These are phyloP conservation scores for Penaeus chinensis DNA, from an alignment of 1,140 invertebrate genomes.

Conservation along the genomic window DNA sequence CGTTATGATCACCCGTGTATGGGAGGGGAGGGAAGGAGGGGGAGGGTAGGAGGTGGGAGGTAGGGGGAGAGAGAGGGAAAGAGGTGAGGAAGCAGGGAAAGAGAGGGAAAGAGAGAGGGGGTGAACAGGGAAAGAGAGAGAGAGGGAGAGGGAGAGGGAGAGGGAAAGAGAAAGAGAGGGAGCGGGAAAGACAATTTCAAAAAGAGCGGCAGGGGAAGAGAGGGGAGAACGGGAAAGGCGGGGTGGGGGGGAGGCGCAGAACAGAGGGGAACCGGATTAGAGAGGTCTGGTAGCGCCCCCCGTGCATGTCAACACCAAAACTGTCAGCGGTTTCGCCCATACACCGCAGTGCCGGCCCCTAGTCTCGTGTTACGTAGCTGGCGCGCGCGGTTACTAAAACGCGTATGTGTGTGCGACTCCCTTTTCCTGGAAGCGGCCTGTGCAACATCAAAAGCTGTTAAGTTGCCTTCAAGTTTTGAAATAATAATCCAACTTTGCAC, in stretches of 20 bases:
- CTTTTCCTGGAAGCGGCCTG: no score
- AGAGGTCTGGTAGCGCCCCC: no score
- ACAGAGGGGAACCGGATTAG: no score
- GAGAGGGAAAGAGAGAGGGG: neutral
- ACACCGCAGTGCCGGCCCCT: no score
- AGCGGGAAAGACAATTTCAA: neutral
- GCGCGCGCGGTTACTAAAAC: no score
- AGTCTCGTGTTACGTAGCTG: no score
- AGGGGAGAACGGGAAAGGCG: neutral
- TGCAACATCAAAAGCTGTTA: no score
- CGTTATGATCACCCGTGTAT: neutral
- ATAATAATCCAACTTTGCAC: no score
- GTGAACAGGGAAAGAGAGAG: neutral
- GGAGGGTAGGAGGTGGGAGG: neutral
- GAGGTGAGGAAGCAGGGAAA: neutral
- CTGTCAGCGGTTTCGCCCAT: no score
- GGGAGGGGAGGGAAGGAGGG: neutral
- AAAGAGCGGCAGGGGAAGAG: neutral
- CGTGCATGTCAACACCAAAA: no score
- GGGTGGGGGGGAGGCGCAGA: neutral
- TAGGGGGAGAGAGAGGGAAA: neutral
- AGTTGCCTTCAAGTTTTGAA: no score
- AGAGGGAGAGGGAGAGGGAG: neutral
- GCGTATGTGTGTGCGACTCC: no score
- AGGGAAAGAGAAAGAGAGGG: neutral